These are phyloP conservation scores for Diglossa cyanea DNA, from an alignment of 2,797 vertebrate species.

Conservation along the genomic window DNA sequence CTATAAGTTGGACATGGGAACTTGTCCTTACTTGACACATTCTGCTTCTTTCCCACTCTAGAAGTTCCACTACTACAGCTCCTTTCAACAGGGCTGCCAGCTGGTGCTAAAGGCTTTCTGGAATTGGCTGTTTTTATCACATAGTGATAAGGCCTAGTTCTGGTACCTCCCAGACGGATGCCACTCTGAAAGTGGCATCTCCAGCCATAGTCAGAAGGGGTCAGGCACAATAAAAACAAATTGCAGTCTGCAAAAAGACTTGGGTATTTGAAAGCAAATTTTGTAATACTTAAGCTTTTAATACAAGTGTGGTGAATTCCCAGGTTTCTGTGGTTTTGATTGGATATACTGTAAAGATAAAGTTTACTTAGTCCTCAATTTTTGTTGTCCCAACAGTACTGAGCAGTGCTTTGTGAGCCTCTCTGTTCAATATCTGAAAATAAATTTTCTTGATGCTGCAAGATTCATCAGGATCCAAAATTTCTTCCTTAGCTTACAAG, in stretches of 20 bases:
- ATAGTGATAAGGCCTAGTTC: not conserved
- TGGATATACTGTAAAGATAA: not conserved
- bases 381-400: not conserved
- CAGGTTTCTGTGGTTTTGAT: not conserved
- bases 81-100: not conserved
- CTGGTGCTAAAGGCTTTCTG: not conserved
- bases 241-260: not conserved
- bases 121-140: not conserved
- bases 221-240: not conserved
- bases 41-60: not conserved
- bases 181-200: not conserved
- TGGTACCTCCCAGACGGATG: not conserved
- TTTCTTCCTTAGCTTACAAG: not conserved
- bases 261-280: not conserved
- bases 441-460: not conserved
- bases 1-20: not conserved
- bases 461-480: not conserved
- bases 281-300: not conserved
- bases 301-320: not conserved
- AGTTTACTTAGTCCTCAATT: not conserved
- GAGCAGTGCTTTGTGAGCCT: not conserved
- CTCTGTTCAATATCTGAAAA: not conserved
- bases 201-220: not conserved
- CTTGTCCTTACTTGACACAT: not conserved
- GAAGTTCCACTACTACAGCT: not conserved